These are phyloP conservation scores for Struthidea cinerea DNA, from an alignment of 2,113 vertebrate genomes.

Conservation along the genomic window DNA sequence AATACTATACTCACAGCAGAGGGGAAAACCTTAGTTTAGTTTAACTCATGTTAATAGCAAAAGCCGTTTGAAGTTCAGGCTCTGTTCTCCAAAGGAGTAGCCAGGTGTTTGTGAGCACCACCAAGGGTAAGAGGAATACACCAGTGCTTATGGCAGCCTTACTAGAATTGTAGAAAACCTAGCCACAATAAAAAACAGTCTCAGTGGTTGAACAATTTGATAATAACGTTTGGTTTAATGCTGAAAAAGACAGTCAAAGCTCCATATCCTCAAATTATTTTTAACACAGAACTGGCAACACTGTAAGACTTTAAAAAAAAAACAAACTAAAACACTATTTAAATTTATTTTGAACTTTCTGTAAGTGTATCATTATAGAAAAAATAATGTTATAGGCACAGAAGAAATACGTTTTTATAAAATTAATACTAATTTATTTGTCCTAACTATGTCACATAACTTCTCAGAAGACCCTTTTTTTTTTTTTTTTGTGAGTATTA, in stretches of 20 bases:
- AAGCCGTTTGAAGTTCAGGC: background rate
- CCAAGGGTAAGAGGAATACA: background rate
- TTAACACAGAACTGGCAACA: background rate
- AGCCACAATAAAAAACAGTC: background rate
- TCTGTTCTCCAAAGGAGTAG: background rate
- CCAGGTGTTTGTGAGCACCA: background rate
- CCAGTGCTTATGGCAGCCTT: background rate
- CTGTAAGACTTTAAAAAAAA: background rate
- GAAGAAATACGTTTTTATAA: background rate
- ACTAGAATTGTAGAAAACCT: background rate
- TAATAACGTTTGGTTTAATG: background rate
- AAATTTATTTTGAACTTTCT: background rate
- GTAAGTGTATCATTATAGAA: background rate
- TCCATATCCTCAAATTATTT: background rate
- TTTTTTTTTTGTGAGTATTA: background rate
- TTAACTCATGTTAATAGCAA: background rate
- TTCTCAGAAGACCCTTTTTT: background rate
- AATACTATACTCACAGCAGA: background rate
- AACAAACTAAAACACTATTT: background rate
- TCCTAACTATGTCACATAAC: background rate
- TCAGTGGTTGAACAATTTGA: background rate
- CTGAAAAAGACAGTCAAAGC: background rate
- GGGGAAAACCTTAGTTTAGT: background rate
- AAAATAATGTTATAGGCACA: background rate
- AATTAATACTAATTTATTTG: background rate